phyloP scores from a whole-genome alignment of 2,113 vertebrate species.

The Blennius ocellaris region DNA sequence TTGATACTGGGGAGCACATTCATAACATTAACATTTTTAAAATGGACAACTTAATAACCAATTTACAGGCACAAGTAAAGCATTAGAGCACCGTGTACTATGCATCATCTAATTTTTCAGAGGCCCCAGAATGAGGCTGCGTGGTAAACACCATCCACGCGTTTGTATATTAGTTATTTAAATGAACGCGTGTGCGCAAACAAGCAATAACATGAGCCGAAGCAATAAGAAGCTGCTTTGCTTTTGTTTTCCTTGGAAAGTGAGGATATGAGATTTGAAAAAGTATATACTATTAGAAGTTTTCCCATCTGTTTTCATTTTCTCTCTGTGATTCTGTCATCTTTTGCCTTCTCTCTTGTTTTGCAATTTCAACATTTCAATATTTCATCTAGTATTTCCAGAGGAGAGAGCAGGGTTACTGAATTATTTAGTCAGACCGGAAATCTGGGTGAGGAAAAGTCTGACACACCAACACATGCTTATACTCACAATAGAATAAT shows the following conservation, averaged over 20 bases:
- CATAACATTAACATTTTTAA: slow-evolving; percentile 14
- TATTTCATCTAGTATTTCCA: slow-evolving; percentile 75
- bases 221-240: slow-evolving; percentile 10
- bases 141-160: neutral
- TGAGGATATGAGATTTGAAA: slow-evolving; percentile 16
- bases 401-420: slow-evolving; percentile 60
- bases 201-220: slow-evolving; percentile 14
- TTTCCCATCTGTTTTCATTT: neutral
- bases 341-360: neutral
- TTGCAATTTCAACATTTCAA: slow-evolving; percentile 75
- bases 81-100: neutral
- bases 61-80: slow-evolving; percentile 27
- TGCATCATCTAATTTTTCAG: slow-evolving; percentile 7
- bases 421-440: slow-evolving; percentile 72
- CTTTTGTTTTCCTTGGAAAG: neutral
- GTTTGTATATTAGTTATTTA: slow-evolving; percentile 15
- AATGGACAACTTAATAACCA: slow-evolving; percentile 25
- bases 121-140: slow-evolving; percentile 2
- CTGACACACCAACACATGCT: slow-evolving; percentile 27
- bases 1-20: neutral
- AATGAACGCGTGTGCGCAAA: slow-evolving; percentile 12
- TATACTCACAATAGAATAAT: slow-evolving; percentile 41
- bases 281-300: neutral
- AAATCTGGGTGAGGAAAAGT: slow-evolving; percentile 64
- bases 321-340: neutral